These are phyloP conservation scores for Nephrocerus scutellatus DNA, from an alignment of 2,888 invertebrate genomes.

Conservation along the genomic window DNA sequence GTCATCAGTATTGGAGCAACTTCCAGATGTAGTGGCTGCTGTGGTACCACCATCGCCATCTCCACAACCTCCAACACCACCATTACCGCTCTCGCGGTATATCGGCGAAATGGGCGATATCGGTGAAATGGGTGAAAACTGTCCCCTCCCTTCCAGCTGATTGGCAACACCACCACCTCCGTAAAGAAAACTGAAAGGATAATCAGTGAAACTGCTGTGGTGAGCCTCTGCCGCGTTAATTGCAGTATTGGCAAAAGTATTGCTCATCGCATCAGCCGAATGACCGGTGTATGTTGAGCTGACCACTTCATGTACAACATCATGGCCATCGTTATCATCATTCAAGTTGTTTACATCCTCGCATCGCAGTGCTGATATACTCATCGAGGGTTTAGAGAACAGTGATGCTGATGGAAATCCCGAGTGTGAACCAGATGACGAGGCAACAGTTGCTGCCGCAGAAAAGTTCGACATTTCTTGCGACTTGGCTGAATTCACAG, in stretches of 20 bases:
- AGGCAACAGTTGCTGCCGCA: conserved; percentile 4
- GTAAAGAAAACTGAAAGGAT: conserved; percentile 35
- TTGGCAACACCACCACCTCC: conserved; percentile 18
- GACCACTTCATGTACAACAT: conserved; percentile 34
- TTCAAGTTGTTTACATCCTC: conserved; percentile 30
- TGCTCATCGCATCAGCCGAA: conserved; percentile 20
- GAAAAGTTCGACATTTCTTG: no score
- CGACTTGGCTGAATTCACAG: no score
- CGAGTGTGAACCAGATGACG: conserved; percentile 8
- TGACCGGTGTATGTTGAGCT: conserved; percentile 35
- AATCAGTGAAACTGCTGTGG: conserved; percentile 27
- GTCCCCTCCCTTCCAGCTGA: conserved; percentile 10
- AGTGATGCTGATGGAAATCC: conserved; percentile 15
- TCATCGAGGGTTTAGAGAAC: conserved; percentile 19
- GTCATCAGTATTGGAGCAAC: conserved; percentile 13
- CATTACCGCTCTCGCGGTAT: no score
- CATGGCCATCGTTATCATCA: conserved; percentile 29
- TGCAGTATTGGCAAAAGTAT: conserved; percentile 8
- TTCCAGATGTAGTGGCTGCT: conserved; percentile 20
- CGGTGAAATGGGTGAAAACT: conserved; percentile 22
- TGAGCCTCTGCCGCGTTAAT: conserved; percentile 13
- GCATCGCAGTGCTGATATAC: conserved; percentile 21
- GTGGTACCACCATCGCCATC: no score
- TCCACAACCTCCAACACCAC: no score
- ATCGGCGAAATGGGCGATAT: no score